Conservation (phyloP, 2,113 vertebrate species). For the Heteronetta atricapilla region DNA sequence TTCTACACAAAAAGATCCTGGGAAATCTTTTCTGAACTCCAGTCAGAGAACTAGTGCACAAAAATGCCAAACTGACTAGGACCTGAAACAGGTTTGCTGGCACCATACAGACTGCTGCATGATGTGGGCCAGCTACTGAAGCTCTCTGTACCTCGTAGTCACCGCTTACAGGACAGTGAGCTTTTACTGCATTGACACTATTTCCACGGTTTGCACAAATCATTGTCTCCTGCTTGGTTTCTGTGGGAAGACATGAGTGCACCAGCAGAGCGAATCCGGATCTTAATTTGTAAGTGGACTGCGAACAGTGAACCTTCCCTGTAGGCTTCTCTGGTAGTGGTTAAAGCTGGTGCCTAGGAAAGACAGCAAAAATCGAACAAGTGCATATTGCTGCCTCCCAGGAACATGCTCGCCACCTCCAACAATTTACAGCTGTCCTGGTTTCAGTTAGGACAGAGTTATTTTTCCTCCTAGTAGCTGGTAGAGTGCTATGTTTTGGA, state of each 20-base stretch:
- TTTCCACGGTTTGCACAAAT: background rate
- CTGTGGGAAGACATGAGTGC: fast-evolving
- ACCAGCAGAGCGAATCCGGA: background rate
- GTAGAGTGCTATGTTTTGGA: no score
- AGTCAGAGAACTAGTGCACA: background rate
- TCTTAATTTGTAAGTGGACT: background rate
- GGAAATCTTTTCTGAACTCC: background rate
- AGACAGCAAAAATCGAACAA: background rate
- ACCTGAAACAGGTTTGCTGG: background rate
- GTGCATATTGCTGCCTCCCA: background rate
- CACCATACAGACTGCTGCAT: background rate
- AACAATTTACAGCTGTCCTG: background rate
- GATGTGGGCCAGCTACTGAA: background rate
- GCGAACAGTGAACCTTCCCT: background rate
- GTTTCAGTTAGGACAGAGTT: no score
- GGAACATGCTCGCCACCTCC: background rate
- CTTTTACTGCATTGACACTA: background rate
- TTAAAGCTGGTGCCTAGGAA: background rate
- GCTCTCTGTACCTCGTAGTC: background rate
- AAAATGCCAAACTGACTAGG: background rate
- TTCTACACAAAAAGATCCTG: background rate
- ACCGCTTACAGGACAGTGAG: background rate
- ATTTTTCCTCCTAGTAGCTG: no score
- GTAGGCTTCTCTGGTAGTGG: background rate
- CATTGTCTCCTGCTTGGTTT: background rate